phyloP scores from a whole-genome alignment of 2,888 invertebrate species.

The Saturnia pavonia region DNA sequence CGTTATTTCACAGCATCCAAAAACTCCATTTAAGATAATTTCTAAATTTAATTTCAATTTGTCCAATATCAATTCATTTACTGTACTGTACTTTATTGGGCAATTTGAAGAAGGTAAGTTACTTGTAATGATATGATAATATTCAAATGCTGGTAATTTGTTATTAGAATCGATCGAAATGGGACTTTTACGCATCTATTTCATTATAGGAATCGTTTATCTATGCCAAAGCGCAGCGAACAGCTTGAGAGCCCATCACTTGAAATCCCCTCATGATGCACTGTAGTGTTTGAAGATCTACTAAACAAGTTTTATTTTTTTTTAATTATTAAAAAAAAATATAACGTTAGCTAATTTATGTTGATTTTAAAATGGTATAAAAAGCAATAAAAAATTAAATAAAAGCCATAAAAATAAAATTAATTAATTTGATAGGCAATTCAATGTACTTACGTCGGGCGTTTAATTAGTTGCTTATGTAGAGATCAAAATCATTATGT shows the following conservation, averaged over 20 bases:
- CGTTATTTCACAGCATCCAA: not conserved
- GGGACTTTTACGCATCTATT: not conserved
- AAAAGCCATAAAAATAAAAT: no score
- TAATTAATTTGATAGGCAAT: no score
- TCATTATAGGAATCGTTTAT: not conserved
- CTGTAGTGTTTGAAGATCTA: not conserved
- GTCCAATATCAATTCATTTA: conserved; percentile 1
- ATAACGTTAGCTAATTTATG: no score
- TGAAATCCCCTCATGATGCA: not conserved
- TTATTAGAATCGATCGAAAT: not conserved
- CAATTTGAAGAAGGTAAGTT: not conserved
- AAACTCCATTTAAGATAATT: not conserved
- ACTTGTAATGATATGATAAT: not conserved
- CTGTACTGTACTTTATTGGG: not conserved
- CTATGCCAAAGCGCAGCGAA: not conserved
- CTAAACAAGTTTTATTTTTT: not conserved
- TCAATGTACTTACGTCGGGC: no score
- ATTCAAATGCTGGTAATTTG: not conserved
- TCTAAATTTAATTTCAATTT: not conserved
- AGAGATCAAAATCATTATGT: no score
- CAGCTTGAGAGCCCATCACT: not conserved
- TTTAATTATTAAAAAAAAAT: no score
- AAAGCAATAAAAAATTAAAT: no score
- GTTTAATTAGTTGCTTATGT: no score
- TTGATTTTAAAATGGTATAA: no score